A percentile compares a stretch with the other conserved stretches of the same genome.
Conservation (phyloP, 1,140 invertebrate species). For the Penaeus vannamei region DNA sequence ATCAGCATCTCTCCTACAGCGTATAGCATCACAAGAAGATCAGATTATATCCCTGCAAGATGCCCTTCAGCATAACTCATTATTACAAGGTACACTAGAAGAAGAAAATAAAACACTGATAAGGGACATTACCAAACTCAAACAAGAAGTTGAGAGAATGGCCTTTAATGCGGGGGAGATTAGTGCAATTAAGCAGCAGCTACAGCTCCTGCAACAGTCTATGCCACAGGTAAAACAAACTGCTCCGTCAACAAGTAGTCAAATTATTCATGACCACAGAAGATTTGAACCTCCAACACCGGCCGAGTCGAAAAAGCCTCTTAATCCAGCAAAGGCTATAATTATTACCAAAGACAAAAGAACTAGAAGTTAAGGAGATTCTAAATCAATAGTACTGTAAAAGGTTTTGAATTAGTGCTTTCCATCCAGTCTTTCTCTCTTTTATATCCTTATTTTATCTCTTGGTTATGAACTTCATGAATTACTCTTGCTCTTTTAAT, state of each 20-base stretch:
- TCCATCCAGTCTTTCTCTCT: too few species aligned
- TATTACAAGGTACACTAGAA: conserved; percentile 30
- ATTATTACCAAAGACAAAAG: conserved; percentile 10
- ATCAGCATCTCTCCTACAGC: conserved; percentile 47
- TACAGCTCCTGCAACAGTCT: conserved; percentile 16
- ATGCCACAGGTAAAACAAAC: neutral
- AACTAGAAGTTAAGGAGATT: too few species aligned
- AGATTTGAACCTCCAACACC: neutral
- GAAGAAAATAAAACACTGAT: conserved; percentile 54
- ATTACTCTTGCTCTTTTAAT: too few species aligned
- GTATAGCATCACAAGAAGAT: conserved; percentile 64
- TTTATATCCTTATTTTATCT: too few species aligned
- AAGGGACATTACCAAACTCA: conserved; percentile 35
- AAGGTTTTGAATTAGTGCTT: too few species aligned
- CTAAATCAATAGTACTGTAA: too few species aligned
- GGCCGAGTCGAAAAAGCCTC: neutral
- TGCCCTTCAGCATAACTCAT: conserved; percentile 46
- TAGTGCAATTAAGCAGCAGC: conserved; percentile 51
- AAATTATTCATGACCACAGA: neutral
- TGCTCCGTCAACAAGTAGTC: neutral
- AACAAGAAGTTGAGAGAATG: conserved; percentile 27
- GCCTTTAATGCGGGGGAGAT: conserved; percentile 29
- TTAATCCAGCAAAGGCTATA: conserved; percentile 3
- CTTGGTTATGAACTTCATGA: too few species aligned
- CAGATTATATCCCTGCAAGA: conserved; percentile 55